Conservation (phyloP, 2,113 vertebrate species). For the Chaenocephalus aceratus region DNA sequence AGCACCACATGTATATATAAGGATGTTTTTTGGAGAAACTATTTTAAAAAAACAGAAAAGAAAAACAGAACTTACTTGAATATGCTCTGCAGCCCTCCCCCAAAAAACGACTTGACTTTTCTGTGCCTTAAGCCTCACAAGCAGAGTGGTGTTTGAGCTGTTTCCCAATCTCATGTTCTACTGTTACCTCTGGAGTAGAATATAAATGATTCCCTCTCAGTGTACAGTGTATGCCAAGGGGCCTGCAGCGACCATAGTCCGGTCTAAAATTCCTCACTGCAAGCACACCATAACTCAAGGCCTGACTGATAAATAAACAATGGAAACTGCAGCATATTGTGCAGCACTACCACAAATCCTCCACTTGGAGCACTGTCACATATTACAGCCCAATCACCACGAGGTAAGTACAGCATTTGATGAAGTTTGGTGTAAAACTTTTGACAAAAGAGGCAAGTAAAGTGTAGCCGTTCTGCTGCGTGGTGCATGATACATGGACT, state of each 20-base stretch:
- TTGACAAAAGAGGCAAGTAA: too few species aligned
- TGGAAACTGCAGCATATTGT: slow-evolving; percentile 66
- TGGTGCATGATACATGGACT: background rate
- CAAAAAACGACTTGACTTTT: slow-evolving; percentile 72
- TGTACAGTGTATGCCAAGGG: slow-evolving; percentile 81
- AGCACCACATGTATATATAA: slow-evolving; percentile 29
- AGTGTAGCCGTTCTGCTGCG: background rate
- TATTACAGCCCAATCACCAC: slow-evolving; percentile 16
- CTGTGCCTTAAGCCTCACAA: slow-evolving; percentile 78
- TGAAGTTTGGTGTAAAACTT: background rate
- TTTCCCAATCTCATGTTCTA: slow-evolving; percentile 86
- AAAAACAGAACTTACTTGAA: slow-evolving; percentile 75
- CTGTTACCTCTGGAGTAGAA: slow-evolving; percentile 86
- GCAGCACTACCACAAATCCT: slow-evolving; percentile 61
- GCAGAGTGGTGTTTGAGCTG: slow-evolving; percentile 84
- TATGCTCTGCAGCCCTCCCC: slow-evolving; percentile 64
- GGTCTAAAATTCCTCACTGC: slow-evolving; percentile 83
- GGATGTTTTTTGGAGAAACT: slow-evolving; percentile 52
- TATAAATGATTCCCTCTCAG: slow-evolving; percentile 85
- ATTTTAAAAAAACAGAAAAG: slow-evolving; percentile 55
- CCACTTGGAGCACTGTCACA: slow-evolving; percentile 71
- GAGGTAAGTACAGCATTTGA: background rate
- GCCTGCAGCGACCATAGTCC: slow-evolving; percentile 80
- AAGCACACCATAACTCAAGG: slow-evolving; percentile 80
- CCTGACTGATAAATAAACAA: slow-evolving; percentile 84